phyloP scores from a whole-genome alignment of 2,797 vertebrate genomes.

The Tapirus indicus region DNA sequence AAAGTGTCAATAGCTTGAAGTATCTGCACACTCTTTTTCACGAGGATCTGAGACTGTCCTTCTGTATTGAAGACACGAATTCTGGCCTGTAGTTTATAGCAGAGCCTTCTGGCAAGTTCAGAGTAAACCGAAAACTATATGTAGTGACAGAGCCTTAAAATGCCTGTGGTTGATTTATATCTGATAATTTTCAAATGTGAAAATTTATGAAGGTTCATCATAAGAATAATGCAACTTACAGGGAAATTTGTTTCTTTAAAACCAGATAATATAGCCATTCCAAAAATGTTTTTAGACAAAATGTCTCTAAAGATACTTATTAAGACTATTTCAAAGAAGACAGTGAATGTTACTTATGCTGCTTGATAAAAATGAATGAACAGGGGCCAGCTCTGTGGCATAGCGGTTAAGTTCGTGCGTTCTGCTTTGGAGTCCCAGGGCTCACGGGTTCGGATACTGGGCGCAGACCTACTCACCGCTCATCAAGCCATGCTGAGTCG shows the following conservation, averaged over 20 bases:
- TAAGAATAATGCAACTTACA: neutral
- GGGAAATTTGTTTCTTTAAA: conserved; percentile 38
- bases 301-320: neutral
- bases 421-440: too few relatives aligned
- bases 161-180: neutral
- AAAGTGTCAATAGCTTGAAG: neutral
- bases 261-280: neutral
- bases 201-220: neutral
- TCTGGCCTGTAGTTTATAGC: neutral
- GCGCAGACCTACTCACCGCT: too few relatives aligned
- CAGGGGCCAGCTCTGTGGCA: too few relatives aligned
- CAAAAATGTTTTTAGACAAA: conserved; percentile 29
- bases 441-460: too few relatives aligned
- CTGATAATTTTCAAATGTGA: neutral
- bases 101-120: neutral
- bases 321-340: conserved; percentile 29
- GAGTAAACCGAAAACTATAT: neutral
- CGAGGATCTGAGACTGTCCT: neutral
- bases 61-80: neutral
- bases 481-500: too few relatives aligned
- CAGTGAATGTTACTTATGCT: neutral
- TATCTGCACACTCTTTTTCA: neutral
- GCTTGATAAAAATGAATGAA: neutral
- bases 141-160: neutral
- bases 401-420: too few relatives aligned